Evolutionary conservation across 2,113 vertebrate species (phyloP).

Genomic region (Hystrix cristata): DNA sequence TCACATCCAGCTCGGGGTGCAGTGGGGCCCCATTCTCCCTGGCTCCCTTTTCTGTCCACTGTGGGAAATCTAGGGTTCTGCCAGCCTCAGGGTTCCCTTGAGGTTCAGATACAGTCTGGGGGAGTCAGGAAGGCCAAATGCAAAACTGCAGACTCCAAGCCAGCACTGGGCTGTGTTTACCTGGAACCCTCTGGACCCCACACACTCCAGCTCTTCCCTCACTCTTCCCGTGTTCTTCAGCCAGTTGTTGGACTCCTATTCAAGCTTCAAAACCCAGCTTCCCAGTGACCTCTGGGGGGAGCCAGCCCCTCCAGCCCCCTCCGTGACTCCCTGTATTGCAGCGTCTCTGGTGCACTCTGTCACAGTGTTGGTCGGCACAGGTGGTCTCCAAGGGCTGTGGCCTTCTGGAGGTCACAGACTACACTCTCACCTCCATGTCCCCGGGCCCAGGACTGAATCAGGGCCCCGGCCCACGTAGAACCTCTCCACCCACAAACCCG

Average conservation of each 20-base stretch:
- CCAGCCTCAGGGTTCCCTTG: background rate
- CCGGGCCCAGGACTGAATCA: background rate
- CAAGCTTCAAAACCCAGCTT: background rate
- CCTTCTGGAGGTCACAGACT: background rate
- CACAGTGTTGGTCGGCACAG: accelerated
- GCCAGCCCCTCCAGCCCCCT: accelerated
- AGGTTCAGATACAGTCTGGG: background rate
- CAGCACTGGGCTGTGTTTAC: accelerated
- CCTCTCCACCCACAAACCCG: background rate
- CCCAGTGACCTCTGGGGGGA: background rate
- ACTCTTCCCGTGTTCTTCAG: background rate
- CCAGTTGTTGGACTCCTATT: background rate
- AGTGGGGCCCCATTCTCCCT: background rate
- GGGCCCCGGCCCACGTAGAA: accelerated
- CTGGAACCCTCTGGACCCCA: accelerated
- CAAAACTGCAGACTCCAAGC: background rate
- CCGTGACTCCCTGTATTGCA: accelerated
- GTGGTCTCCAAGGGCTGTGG: background rate
- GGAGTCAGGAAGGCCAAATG: background rate
- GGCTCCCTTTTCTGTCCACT: background rate
- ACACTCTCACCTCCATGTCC: background rate
- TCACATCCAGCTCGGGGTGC: background rate
- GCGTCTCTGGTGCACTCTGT: accelerated
- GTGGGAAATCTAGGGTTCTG: background rate
- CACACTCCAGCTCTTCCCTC: background rate